A percentile compares a stretch with the other conserved stretches of the same genome.
phyloP scores from a whole-genome alignment of 2,113 vertebrate species.

The Cyprinodon brontotheroides region DNA sequence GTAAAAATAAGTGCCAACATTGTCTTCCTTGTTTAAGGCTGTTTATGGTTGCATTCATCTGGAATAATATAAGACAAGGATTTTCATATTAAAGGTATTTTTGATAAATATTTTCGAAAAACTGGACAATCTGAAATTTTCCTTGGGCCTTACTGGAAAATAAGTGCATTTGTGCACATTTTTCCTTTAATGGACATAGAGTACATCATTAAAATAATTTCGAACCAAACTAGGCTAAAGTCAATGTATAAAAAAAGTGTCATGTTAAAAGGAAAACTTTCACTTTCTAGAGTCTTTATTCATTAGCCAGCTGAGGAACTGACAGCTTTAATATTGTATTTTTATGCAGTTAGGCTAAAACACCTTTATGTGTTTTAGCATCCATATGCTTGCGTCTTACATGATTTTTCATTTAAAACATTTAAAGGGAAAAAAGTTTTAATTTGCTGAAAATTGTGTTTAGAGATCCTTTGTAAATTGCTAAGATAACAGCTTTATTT shows the following conservation, averaged over 20 bases:
- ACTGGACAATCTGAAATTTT: not conserved
- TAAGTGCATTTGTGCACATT: conserved; percentile 10
- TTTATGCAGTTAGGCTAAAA: not conserved
- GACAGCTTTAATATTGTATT: not conserved
- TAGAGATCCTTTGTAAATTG: no score
- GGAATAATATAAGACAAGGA: conserved; percentile 6
- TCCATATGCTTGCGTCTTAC: not conserved
- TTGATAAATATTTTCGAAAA: conserved; percentile 8
- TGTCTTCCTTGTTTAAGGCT: conserved; percentile 24
- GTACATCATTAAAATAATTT: conserved; percentile 8
- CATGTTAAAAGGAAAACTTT: not conserved
- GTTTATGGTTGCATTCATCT: conserved; percentile 22
- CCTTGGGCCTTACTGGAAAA: conserved; percentile 8
- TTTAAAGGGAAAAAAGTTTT: not conserved
- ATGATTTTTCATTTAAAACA: not conserved
- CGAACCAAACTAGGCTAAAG: conserved; percentile 27
- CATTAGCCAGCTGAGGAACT: not conserved
- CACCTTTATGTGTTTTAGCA: not conserved
- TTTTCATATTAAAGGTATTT: conserved; percentile 10
- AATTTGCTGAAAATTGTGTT: no score
- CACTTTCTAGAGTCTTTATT: not conserved
- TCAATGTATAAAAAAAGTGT: conserved; percentile 20
- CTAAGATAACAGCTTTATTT: no score
- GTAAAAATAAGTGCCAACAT: conserved; percentile 38
- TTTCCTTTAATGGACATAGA: conserved; percentile 31